Evolutionary conservation across 2,888 invertebrate species (phyloP).

Genomic region (Drosophila anomelani): DNA sequence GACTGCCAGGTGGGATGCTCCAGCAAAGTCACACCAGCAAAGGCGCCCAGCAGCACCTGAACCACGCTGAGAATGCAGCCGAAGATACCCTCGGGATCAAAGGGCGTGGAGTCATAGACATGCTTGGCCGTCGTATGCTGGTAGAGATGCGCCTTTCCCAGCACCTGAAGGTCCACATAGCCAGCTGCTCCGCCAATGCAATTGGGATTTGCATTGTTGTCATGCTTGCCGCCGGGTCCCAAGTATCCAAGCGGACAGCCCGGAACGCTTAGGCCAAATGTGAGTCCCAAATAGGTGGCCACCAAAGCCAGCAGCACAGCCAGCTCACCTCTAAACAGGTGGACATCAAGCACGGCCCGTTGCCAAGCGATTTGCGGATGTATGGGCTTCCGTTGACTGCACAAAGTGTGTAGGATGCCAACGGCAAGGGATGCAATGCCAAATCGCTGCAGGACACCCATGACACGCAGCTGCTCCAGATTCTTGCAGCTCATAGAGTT

Average conservation of each 20-base stretch:
- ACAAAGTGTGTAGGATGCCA: conserved; percentile 88
- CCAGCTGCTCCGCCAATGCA: conserved; percentile 96
- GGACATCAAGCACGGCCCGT: conserved; percentile 82
- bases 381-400: conserved; percentile 82
- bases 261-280: conserved; percentile 90
- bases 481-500: conserved; percentile 89
- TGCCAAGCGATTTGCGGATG: conserved; percentile 72
- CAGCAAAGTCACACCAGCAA: conserved; percentile 91
- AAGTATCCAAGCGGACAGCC: conserved; percentile 96
- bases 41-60: conserved; percentile 92
- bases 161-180: conserved; percentile 91
- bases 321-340: conserved; percentile 88
- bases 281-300: conserved; percentile 88
- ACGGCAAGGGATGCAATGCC: conserved; percentile 92
- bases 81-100: conserved; percentile 96
- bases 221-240: conserved; percentile 95
- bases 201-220: conserved; percentile 87
- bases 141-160: conserved; percentile 91
- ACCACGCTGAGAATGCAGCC: conserved; percentile 91
- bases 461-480: conserved; percentile 90
- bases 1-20: conserved; percentile 86
- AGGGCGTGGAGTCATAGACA: conserved; percentile 89
- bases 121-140: conserved; percentile 88
- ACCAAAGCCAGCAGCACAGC: conserved; percentile 88
- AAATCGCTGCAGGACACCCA: conserved; percentile 96